Evolutionary conservation across 2,888 invertebrate genomes (phyloP), one percentile per base, ranked within the genome.

Genomic region (Synergus umbraculus): DNA sequence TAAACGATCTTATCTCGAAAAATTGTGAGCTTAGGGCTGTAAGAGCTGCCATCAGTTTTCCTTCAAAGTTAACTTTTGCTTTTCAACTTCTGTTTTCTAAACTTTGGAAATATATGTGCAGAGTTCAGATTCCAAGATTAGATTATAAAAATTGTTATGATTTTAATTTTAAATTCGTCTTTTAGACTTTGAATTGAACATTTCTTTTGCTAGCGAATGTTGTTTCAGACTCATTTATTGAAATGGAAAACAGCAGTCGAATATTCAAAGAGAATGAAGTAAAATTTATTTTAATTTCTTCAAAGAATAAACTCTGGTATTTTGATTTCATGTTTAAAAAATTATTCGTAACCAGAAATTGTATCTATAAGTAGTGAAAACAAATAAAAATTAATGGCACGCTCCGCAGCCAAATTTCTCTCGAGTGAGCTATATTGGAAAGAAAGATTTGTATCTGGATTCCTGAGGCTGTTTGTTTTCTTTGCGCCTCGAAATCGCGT

Each of bases 391-490:
- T 43, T 46, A 67, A 46, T 67, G 67, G 44, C 44, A 67, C 67
- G 67, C 44, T 67, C 44, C 44, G 5, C 22, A 44, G 43, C 18
- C 4, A 67, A 67, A 67, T 67, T 46, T 44, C 67, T 43, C 67
- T 22, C 44, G 22, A 12, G 44, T 22, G 67, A 67, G 18, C 60
- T 60, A 67, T 44, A 67, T 43, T 67, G 67, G 12, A 67, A 67
- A 67, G 67, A 67, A 67, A 67, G 67, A 67, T 67, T 18, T 41
- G 67, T 18, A 67, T 67, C 67, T 67, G 66, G 43, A 67, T 67
- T 67, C 66, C 43, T 67, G 66, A 67, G 43, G 43, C n/a, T 18
- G 18, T 67, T 67, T 67, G 67, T 67, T 67, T 67, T 67, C n/a
- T 67, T 46, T 67, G 22, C 13, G 44, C 3, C 46, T 67, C 44